These are phyloP conservation scores for Scaptomyza polygonia DNA, from an alignment of 2,888 invertebrate genomes.

Conservation along the genomic window DNA sequence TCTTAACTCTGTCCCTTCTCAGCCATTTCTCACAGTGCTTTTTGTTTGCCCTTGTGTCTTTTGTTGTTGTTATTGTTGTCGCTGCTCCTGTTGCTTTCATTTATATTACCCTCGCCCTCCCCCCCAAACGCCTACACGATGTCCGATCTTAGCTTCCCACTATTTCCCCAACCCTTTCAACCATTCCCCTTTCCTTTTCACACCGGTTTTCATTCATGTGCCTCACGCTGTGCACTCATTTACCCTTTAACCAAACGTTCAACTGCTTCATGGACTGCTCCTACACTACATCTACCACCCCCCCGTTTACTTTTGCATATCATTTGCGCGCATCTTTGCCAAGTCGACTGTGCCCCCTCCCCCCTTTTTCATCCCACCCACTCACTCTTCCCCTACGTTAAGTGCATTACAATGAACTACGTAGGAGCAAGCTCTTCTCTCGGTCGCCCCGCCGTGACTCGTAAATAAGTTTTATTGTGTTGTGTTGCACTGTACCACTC, in stretches of 20 bases:
- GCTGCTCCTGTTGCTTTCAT: constrained; percentile 47
- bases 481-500: constrained; percentile 30
- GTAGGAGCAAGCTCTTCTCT: constrained; percentile 49
- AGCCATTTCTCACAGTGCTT: constrained; percentile 41
- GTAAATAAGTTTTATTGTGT: constrained; percentile 82
- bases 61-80: constrained; percentile 12
- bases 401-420: constrained; percentile 81
- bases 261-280: constrained; percentile 32
- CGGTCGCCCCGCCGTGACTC: constrained; percentile 75
- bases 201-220: constrained; percentile 61
- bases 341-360: constrained; percentile 9
- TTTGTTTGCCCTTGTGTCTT: constrained; percentile 27
- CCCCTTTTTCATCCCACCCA: background rate
- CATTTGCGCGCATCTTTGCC: constrained; percentile 77
- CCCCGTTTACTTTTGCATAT: constrained; percentile 70
- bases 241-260: constrained; percentile 76
- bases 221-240: constrained; percentile 74
- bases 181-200: background rate
- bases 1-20: background rate
- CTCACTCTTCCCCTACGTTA: constrained; percentile 42
- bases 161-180: background rate
- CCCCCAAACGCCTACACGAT: constrained; percentile 11
- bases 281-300: background rate
- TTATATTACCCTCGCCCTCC: constrained; percentile 49
- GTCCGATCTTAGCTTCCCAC: constrained; percentile 7